Conservation (phyloP, 2,797 vertebrate species). For the Lindbergichthys nudifrons region DNA sequence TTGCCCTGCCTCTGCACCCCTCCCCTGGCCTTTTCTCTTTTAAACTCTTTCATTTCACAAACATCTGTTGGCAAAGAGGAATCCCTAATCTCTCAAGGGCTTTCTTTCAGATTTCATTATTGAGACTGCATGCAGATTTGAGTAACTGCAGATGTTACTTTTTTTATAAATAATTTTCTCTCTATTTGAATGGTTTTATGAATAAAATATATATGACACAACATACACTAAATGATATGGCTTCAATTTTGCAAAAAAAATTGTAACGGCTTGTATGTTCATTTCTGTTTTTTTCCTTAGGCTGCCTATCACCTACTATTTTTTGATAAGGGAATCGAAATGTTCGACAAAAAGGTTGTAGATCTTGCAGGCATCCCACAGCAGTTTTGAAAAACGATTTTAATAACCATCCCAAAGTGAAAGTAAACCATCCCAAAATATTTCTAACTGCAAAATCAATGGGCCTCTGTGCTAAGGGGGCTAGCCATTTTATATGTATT, state of each 20-base stretch:
- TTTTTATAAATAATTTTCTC: conserved; percentile 28
- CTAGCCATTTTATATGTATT: too few relatives aligned
- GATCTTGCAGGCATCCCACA: too few relatives aligned
- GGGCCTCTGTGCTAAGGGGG: too few relatives aligned
- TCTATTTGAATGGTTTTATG: conserved; percentile 64
- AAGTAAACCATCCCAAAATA: too few relatives aligned
- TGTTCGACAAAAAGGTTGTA: not conserved
- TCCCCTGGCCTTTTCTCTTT: conserved; percentile 50
- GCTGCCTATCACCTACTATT: conserved; percentile 5
- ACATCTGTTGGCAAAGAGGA: conserved; percentile 80
- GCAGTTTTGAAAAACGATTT: too few relatives aligned
- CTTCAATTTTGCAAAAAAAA: conserved; percentile 39
- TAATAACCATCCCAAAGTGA: too few relatives aligned
- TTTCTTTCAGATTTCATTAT: conserved; percentile 81
- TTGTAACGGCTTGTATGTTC: not conserved
- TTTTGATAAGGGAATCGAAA: not conserved
- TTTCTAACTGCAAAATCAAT: too few relatives aligned
- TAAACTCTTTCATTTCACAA: conserved; percentile 78
- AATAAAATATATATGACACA: conserved; percentile 38
- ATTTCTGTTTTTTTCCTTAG: conserved; percentile 1
- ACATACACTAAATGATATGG: conserved; percentile 46
- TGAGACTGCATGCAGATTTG: conserved; percentile 74
- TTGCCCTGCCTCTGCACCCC: conserved; percentile 51
- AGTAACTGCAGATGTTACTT: conserved; percentile 68
- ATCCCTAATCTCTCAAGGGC: conserved; percentile 79